These are phyloP conservation scores for Uromys caudimaculatus DNA, from an alignment of 2,797 vertebrate species.

Conservation along the genomic window DNA sequence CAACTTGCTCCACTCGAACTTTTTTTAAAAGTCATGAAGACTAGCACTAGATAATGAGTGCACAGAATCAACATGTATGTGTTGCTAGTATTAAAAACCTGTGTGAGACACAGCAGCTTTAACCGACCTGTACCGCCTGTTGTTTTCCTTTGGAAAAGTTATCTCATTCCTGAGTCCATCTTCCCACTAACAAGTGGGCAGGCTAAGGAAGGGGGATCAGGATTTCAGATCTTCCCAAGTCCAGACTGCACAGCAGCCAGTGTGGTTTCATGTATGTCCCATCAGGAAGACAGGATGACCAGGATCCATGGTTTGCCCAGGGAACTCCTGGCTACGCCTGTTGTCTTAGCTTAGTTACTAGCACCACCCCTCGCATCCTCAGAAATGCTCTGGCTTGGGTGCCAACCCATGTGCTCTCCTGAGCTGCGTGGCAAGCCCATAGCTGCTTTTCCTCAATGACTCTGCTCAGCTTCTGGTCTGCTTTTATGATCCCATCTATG, in stretches of 20 bases:
- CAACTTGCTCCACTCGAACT: too few species aligned
- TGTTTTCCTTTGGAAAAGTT: neutral
- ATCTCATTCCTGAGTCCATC: neutral
- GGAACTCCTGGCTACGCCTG: neutral
- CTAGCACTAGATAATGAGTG: neutral
- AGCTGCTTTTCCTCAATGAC: neutral
- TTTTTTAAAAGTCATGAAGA: neutral
- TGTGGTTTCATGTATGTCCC: neutral
- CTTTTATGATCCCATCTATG: neutral
- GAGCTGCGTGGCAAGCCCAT: neutral
- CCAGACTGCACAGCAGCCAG: neutral
- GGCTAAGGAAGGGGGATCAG: neutral
- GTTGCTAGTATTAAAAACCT: neutral
- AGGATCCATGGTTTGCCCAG: neutral
- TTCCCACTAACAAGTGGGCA: constrained; percentile 1
- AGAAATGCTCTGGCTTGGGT: neutral
- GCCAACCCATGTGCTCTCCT: neutral
- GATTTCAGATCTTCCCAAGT: neutral
- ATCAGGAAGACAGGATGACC: neutral
- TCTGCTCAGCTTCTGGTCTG: neutral
- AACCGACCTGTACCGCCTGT: neutral
- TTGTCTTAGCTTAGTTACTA: neutral
- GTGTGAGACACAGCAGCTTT: neutral
- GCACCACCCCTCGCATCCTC: neutral
- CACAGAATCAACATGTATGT: neutral